Base-by-base conservation (phyloP, 2,888 invertebrate species). In the Agriopis marginaria region DNA sequence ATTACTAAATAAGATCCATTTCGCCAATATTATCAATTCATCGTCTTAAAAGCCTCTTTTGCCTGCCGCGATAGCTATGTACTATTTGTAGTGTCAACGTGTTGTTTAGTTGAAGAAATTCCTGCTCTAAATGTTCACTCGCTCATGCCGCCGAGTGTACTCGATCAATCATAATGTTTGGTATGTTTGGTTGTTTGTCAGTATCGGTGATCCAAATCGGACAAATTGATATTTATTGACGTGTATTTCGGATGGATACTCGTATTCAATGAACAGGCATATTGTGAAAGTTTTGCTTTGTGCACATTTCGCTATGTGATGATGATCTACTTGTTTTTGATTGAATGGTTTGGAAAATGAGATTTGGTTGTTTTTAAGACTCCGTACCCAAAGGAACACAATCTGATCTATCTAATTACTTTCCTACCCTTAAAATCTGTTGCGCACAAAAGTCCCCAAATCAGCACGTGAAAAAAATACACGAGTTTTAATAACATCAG, bases 181-280 rank as follows among this genome's bases (percentile, higher is more conserved):
- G 39, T 53, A 49, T 59, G 47, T 68, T 68, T 42, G 49, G 23
- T 39, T 61, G 61, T 61, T 50, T 61, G 61, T 61, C 61, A 51
- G 61, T 47, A 60, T 68, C 40, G 59, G 17, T 32, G 42, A 42
- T 63, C 42, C 40, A 23, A 58, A 47, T 55, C 12, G 45, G 54
- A 60, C 55, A 68, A 60, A 68, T 68, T 64, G 64, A 60, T 54
- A 59, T 59, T 58, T 63, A 63, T 59, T 55, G 55, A 44, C 42
- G 55, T 50, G 56, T 44, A 58, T 63, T 44, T 42, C 23, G 44
- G 50, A 61, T 47, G 42, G 44, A 9, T 64, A 50, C 56, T 58
- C 12, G 45, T 45, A 32, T 23, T 58, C 45, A 47, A 4, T 45
- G 47, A 47, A n/a, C 49, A 39, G 45, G 40, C 40, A 59, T 49